A percentile compares a stretch with the other conserved stretches of the same genome.
Conservation (phyloP, 2,113 vertebrate species). For the Ciconia stormi region DNA sequence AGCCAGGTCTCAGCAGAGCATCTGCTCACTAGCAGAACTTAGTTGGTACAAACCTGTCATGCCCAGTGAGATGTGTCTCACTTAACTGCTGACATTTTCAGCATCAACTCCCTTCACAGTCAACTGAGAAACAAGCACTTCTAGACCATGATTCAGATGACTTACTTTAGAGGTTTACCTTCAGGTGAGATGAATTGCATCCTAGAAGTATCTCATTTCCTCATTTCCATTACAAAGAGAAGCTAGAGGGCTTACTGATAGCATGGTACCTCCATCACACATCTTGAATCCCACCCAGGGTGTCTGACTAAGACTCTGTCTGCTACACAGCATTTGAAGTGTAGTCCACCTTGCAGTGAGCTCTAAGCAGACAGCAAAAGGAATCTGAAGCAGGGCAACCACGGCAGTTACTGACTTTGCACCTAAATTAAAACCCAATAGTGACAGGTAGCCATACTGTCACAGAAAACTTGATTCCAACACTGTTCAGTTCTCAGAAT, state of each 20-base stretch:
- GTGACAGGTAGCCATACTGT: background rate
- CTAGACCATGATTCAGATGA: background rate
- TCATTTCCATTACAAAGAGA: background rate
- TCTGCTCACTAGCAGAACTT: background rate
- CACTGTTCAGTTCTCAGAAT: background rate
- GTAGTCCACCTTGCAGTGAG: background rate
- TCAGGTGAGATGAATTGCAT: background rate
- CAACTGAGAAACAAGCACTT: background rate
- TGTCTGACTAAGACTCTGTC: background rate
- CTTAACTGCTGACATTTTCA: background rate
- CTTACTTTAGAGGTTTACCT: background rate
- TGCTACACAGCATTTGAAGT: background rate
- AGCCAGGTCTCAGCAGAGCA: background rate
- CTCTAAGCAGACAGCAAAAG: background rate
- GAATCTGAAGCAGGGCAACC: background rate
- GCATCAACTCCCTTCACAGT: background rate
- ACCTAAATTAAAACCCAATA: background rate
- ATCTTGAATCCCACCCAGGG: background rate
- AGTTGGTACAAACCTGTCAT: background rate
- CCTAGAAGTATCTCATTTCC: background rate
- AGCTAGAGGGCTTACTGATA: background rate
- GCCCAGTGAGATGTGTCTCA: background rate
- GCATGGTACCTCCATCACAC: too few species aligned
- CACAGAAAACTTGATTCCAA: background rate
- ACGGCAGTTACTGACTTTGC: background rate